Evolutionary conservation across 1,140 invertebrate genomes (phyloP).

Genomic region (Zaprionus davidi): DNA sequence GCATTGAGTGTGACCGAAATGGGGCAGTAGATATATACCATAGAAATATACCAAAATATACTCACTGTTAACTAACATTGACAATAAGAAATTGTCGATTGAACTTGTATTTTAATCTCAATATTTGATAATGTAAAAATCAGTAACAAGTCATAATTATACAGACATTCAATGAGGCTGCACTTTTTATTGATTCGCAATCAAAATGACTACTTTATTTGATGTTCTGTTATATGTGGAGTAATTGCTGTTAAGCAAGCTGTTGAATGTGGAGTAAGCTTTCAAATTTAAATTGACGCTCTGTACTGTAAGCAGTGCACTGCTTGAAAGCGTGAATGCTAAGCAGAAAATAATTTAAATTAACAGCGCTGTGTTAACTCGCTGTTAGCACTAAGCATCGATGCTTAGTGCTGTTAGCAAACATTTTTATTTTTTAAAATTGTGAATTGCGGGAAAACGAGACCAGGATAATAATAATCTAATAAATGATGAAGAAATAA

Average conservation of each 20-base stretch:
- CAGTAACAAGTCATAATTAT: background rate
- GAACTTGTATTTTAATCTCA: background rate
- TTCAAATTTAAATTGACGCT: background rate
- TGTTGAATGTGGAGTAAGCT: background rate
- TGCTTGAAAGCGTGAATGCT: too few species aligned
- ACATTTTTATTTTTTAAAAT: background rate
- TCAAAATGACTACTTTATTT: background rate
- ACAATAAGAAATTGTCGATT: background rate
- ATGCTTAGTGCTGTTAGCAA: too few species aligned
- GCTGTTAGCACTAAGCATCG: too few species aligned
- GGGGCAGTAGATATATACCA: background rate
- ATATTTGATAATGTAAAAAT: background rate
- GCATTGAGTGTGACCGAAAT: slow-evolving; percentile 11
- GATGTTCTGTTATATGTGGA: background rate
- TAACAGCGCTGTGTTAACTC: too few species aligned
- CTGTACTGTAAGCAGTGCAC: slow-evolving; percentile 1
- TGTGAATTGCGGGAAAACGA: too few species aligned
- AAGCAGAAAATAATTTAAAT: too few species aligned
- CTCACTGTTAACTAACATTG: slow-evolving; percentile 6
- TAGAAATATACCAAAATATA: background rate
- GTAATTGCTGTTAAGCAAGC: background rate
- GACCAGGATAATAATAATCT: too few species aligned
- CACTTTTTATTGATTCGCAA: background rate
- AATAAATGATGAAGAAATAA: too few species aligned
- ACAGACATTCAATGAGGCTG: background rate